phyloP scores from a whole-genome alignment of 2,797 vertebrate species.

The Fistularia tabacaria region DNA sequence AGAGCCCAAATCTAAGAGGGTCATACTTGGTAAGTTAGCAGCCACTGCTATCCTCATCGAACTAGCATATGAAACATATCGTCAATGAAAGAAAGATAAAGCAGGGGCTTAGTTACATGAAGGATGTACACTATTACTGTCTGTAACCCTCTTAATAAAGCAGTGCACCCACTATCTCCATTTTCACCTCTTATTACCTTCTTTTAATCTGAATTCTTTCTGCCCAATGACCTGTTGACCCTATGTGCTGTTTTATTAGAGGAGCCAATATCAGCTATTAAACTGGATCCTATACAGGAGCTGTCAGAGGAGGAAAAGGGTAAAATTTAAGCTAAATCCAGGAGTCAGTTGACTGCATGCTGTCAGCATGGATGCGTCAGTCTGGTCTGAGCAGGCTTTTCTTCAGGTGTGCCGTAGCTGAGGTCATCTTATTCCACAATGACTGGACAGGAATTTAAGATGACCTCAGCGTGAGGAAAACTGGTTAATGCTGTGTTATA shows the following conservation, averaged over 20 bases:
- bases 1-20: conserved; percentile 63
- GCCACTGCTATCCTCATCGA: not conserved
- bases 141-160: conserved; percentile 1
- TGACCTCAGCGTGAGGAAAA: conserved; percentile 2
- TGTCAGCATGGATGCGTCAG: conserved; percentile 61
- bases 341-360: conserved; percentile 55
- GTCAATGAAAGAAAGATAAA: not conserved
- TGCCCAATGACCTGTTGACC: conserved; percentile 35
- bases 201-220: conserved; percentile 23
- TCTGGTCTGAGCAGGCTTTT: conserved; percentile 29
- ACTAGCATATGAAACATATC: not conserved
- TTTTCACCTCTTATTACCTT: conserved; percentile 3
- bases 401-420: conserved; percentile 4
- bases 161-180: conserved; percentile 1
- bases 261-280: conserved; percentile 66
- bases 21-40: conserved; percentile 60
- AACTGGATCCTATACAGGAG: conserved; percentile 81
- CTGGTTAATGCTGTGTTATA: not conserved
- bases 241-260: conserved; percentile 66
- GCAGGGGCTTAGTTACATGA: conserved; percentile 36
- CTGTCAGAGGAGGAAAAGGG: conserved; percentile 80
- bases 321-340: conserved; percentile 49
- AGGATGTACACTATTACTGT: not conserved
- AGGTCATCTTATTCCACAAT: conserved; percentile 13
- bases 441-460: conserved; percentile 3